These are phyloP conservation scores for Cephus spinipes DNA, from an alignment of 2,888 invertebrate genomes.

Conservation along the genomic window DNA sequence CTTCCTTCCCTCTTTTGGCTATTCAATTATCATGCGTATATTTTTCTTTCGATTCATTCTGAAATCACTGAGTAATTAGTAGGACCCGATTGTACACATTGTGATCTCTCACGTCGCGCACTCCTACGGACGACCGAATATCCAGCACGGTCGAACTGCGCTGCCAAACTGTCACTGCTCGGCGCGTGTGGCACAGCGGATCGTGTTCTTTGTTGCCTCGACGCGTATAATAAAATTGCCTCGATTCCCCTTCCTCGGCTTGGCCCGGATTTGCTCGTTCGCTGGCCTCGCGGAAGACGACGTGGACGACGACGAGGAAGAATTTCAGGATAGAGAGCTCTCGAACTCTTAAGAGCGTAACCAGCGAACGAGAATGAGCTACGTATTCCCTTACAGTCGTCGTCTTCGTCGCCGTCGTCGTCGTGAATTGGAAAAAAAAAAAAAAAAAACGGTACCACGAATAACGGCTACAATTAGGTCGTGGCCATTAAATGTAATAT, in stretches of 20 bases:
- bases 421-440: not conserved
- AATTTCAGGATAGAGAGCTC: not conserved
- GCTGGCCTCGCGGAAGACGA: not conserved
- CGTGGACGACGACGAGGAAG: not conserved
- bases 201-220: not conserved
- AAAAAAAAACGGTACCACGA: not conserved
- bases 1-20: not conserved
- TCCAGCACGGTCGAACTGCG: not conserved
- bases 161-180: slow-evolving; percentile 4
- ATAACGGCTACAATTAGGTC: not conserved
- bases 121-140: not conserved
- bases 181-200: not conserved
- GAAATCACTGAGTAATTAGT: not conserved
- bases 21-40: not conserved
- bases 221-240: not conserved
- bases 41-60: not conserved
- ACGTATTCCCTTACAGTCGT: not conserved
- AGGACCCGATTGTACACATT: not conserved
- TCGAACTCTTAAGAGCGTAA: not conserved
- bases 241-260: not conserved
- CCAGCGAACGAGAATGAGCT: not conserved
- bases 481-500: not conserved
- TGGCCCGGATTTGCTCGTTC: not conserved
- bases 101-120: not conserved
- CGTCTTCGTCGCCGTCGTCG: not conserved